Evolutionary conservation across 2,113 vertebrate genomes (phyloP).

Genomic region (Calyptomena viridis): DNA sequence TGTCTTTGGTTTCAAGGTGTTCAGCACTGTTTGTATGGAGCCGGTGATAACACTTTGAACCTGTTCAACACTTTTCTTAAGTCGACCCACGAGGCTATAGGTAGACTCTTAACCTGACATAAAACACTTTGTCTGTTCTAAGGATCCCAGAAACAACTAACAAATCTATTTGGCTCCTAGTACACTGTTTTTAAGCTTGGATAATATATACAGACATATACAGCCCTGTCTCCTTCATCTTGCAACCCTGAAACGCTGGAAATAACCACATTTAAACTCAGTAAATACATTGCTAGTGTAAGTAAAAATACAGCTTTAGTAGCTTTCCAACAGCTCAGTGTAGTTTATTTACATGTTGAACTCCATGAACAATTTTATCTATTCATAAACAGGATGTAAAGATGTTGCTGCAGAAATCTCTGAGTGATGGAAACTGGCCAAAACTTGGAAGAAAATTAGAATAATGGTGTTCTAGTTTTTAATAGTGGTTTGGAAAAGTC

Average conservation of each 20-base stretch:
- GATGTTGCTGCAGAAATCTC: not conserved
- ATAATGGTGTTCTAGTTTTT: not conserved
- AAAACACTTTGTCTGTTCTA: not conserved
- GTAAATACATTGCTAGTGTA: not conserved
- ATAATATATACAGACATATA: not conserved
- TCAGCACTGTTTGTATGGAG: not conserved
- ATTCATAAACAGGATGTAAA: not conserved
- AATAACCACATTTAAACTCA: not conserved
- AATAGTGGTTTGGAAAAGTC: not conserved
- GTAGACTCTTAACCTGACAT: not conserved
- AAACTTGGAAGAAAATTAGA: not conserved
- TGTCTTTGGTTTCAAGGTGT: slow-evolving; percentile 17
- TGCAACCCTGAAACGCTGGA: not conserved
- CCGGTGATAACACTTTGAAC: not conserved
- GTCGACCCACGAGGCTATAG: not conserved
- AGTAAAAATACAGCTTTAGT: not conserved
- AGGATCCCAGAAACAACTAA: not conserved
- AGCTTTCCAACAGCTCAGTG: not conserved
- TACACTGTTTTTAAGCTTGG: not conserved
- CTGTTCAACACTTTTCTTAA: not conserved
- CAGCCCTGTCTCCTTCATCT: not conserved
- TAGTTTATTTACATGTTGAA: not conserved
- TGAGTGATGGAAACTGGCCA: not conserved
- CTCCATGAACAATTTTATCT: not conserved
- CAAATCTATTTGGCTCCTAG: not conserved